Evolutionary conservation across 2,888 invertebrate genomes (phyloP), one percentile per base, ranked within the genome.

Genomic region (Diachrysia chrysitis): DNA sequence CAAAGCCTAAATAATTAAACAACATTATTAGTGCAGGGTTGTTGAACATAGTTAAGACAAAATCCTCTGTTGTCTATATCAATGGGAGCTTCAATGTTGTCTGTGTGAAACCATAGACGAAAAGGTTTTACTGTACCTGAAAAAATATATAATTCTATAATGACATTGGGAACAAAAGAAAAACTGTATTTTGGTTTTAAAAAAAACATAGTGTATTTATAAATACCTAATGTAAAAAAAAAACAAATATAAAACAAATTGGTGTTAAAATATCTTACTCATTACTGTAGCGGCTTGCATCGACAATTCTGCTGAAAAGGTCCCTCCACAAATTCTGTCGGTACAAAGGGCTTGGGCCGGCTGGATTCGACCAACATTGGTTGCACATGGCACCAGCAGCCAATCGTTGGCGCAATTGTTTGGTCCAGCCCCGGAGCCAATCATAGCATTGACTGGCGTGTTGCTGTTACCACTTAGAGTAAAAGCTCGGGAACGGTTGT

Each of bases 321-420:
- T 97, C 3, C 98, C 98, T 0, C 98, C 98, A 83, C 98, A 98
- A 46, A 98, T 96, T 63, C 98, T 96, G 90, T 98, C 98, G 2
- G 97, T 97, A 83, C 97, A 98, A 0, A 96, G 81, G 5, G 95
- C 95, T 48, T 96, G 96, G 56, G 96, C 95, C 0, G 96, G 96
- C 42, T 96, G 95, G 32, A 92, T 85, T 66, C 97, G 92, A 2
- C 97, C 97, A 21, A 97, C 96, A 83, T 97, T 97, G 23, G 96
- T 94, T 0, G 97, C 97, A 86, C 98, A 98, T 0, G 98, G 98
- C 54, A 98, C 97, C 66, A 97, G 92, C 5, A 98, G 90, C 97
- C 98, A 98, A 88, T 98, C 98, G 58, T 96, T 96, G 69, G 97
- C 96, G 83, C 98, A 98, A 51, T 96, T 96, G 84, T 96, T 97